These are phyloP conservation scores for Scaptomyza reducta DNA, from an alignment of 2,888 invertebrate species.

Conservation along the genomic window DNA sequence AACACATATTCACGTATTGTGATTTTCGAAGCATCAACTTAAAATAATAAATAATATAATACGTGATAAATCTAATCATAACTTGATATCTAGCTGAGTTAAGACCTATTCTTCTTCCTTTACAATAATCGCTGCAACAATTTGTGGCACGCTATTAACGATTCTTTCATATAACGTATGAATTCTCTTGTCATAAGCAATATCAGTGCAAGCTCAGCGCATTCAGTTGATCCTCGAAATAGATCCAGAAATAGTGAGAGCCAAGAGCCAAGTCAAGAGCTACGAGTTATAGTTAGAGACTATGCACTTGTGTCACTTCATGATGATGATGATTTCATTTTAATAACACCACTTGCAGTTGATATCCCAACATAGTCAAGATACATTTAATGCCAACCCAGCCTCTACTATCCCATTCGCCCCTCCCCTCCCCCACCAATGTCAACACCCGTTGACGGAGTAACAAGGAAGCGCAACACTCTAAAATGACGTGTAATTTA, in stretches of 20 bases:
- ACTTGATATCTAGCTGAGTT: too few species aligned
- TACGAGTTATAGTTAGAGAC: conserved; percentile 1
- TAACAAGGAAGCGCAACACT: conserved; percentile 83
- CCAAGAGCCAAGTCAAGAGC: neutral
- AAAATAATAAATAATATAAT: too few species aligned
- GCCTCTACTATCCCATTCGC: neutral
- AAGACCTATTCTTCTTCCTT: too few species aligned
- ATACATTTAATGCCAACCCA: conserved; percentile 51
- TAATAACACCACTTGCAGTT: conserved; percentile 79
- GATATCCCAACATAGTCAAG: conserved; percentile 22
- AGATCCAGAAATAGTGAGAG: conserved; percentile 4
- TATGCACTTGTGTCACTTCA: conserved; percentile 66
- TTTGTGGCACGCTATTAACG: conserved; percentile 22
- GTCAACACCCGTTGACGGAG: conserved; percentile 79
- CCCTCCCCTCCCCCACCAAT: conserved; percentile 45
- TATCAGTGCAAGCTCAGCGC: conserved; percentile 42
- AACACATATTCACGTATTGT: too few species aligned
- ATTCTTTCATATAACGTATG: conserved; percentile 54
- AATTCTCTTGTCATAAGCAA: conserved; percentile 69
- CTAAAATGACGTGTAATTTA: conserved; percentile 81
- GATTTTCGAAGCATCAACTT: too few species aligned
- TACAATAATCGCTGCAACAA: neutral
- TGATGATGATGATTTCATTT: conserved; percentile 83
- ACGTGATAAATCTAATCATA: too few species aligned
- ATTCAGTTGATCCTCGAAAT: conserved; percentile 37